Evolutionary conservation across 2,113 vertebrate species (phyloP), one percentile per base, ranked within the genome.

Genomic region (Asarcornis scutulata): DNA sequence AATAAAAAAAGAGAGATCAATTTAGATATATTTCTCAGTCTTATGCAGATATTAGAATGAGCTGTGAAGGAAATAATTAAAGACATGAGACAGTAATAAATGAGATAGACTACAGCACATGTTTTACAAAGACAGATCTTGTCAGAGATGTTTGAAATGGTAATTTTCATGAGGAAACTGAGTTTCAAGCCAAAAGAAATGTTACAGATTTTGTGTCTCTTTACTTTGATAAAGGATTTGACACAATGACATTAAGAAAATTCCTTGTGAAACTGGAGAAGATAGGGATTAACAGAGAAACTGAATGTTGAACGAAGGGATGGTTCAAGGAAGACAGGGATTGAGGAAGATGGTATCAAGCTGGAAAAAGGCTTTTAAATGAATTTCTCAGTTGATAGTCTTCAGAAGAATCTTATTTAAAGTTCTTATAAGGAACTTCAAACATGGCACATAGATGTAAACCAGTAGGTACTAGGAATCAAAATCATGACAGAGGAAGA

Each of bases 181-280:
- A 69, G 68, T 89, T 85, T 26, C 34, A 79, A 83, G 32, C 22
- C 62, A 91, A 89, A 91, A 78, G 26, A 93, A 91, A 76, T 36
- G 17, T 68, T 87, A 14, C 17, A 60, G 42, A 15, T 95, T 94
- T 91, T 91, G 9, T 72, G 23, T 75, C 8, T 76, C 7, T 73
- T 14, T 75, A 1, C 22, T 91, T 93, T 71, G 11, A 7, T 84
- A 69, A 40, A 22, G 25, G 46, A 87, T 81, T 81, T 89, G 22
- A 63, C 89, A 8, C 5, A 83, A 77, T 31, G 36, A 12, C 36
- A 78, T 23, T 84, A 59, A 86, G 46, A 73, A 89, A 96, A 91
- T 94, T 76, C 69, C 69, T 75, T 75, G 25, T 46, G 46, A 91
- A 96, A 91, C 22, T 84, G 27, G n/a, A 91, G 89, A 73, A 95